Percentiles rank a stretch among this genome's conserved stretches.
Evolutionary conservation across 2,888 invertebrate genomes (phyloP).

Genomic region (Unio delphinus): DNA sequence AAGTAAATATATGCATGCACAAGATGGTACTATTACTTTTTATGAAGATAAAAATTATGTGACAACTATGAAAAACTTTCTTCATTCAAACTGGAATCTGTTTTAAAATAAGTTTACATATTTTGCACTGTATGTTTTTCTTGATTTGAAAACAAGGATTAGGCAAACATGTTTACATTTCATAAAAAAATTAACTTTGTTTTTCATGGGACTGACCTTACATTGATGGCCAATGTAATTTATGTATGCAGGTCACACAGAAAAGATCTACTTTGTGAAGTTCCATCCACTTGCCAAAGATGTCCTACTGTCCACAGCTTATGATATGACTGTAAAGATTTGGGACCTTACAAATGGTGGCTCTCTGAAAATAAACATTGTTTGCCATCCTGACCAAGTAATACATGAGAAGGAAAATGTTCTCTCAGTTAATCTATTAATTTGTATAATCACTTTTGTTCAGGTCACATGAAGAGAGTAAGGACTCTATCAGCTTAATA

Average conservation of each 20-base stretch:
- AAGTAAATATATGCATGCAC: too few relatives aligned
- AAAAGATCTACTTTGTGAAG: conserved; percentile 89
- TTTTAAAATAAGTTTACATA: too few relatives aligned
- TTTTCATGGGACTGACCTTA: background rate
- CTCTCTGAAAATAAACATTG: conserved; percentile 78
- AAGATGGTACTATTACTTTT: too few relatives aligned
- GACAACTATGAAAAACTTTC: too few relatives aligned
- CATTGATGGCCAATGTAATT: conserved; percentile 2
- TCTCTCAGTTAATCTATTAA: background rate
- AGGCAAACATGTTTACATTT: background rate
- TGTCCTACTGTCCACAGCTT: conserved; percentile 89
- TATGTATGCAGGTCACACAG: conserved; percentile 80
- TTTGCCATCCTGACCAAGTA: conserved; percentile 85
- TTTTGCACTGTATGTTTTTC: too few relatives aligned
- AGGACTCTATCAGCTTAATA: too few relatives aligned
- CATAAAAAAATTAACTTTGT: too few relatives aligned
- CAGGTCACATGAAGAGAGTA: too few relatives aligned
- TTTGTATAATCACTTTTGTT: too few relatives aligned
- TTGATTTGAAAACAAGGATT: too few relatives aligned
- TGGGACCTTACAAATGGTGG: conserved; percentile 79
- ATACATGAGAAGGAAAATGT: conserved; percentile 2
- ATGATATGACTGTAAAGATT: conserved; percentile 89
- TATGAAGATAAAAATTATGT: too few relatives aligned
- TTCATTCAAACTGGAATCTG: too few relatives aligned
- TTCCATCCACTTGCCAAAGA: conserved; percentile 91